Conservation (phyloP, 2,797 vertebrate species). For the Spea hammondii region DNA sequence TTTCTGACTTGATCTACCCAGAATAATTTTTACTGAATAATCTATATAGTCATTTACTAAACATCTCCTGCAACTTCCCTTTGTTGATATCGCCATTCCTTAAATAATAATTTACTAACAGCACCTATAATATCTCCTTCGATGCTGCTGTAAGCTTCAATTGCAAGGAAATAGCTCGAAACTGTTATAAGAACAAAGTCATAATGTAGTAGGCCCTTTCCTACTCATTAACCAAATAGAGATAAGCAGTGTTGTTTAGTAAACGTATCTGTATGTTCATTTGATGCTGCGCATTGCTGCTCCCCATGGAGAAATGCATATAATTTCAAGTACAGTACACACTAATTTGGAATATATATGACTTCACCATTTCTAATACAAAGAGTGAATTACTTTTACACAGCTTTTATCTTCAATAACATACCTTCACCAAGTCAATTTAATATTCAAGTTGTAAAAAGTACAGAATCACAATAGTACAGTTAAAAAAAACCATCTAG, state of each 20-base stretch:
- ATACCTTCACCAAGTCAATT: constrained; percentile 15
- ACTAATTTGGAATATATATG: constrained; percentile 41
- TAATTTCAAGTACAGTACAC: constrained; percentile 23
- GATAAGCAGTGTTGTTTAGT: background rate
- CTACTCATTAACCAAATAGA: background rate
- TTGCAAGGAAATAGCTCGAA: too few relatives aligned
- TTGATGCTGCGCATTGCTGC: constrained; percentile 5
- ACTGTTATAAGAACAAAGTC: too few relatives aligned
- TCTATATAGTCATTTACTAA: too few relatives aligned
- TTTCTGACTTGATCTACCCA: too few relatives aligned
- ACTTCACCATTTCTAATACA: constrained; percentile 39
- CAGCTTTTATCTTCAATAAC: constrained; percentile 45
- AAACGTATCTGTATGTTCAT: constrained; percentile 1
- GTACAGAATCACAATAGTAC: constrained; percentile 34
- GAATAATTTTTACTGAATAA: too few relatives aligned
- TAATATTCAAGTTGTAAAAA: constrained; percentile 46
- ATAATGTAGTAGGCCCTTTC: background rate
- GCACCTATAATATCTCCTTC: too few relatives aligned
- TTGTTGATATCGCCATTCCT: too few relatives aligned
- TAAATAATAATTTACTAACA: too few relatives aligned
- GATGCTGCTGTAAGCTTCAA: too few relatives aligned
- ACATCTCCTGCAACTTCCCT: too few relatives aligned
- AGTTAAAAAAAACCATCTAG: constrained; percentile 40
- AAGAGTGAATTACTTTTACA: constrained; percentile 45
- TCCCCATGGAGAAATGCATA: constrained; percentile 34